A percentile compares a stretch with the other conserved stretches of the same genome.
Evolutionary conservation across 2,888 invertebrate species (phyloP).

Genomic region (Leucophenga montana): DNA sequence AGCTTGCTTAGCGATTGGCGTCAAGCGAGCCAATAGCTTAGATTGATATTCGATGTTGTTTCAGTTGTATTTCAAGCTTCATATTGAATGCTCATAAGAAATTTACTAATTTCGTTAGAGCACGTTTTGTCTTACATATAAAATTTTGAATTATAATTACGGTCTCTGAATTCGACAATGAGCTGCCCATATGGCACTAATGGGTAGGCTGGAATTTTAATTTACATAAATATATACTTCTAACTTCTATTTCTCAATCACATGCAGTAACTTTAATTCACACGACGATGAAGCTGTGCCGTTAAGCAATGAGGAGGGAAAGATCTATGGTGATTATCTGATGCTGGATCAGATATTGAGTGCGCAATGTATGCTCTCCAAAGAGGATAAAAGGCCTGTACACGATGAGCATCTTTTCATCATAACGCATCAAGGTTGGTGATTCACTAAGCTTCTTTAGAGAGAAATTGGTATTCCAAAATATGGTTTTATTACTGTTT

Average conservation of each 20-base stretch:
- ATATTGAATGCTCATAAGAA: no score
- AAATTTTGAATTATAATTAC: no score
- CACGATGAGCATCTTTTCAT: conserved; percentile 99
- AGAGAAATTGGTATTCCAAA: not conserved
- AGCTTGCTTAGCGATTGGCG: no score
- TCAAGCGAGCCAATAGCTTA: no score
- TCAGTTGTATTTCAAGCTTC: no score
- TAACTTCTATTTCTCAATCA: no score
- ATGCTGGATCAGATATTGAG: conserved; percentile 89
- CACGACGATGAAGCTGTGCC: conserved; percentile 72
- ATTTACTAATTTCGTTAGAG: no score
- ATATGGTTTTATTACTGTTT: not conserved
- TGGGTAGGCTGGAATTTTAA: conserved; percentile 48
- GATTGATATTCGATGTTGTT: no score
- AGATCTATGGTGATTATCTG: conserved; percentile 92
- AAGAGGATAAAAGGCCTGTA: conserved; percentile 82
- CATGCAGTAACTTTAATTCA: not conserved
- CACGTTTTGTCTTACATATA: no score
- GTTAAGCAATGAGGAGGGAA: conserved; percentile 82
- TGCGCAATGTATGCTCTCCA: conserved; percentile 87
- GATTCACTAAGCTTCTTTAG: not conserved
- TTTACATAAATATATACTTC: not conserved
- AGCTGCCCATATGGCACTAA: conserved; percentile 65
- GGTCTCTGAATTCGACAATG: conserved; percentile 44
- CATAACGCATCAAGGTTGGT: conserved; percentile 94